These are phyloP conservation scores for Mythimna pallens DNA, from an alignment of 2,888 invertebrate genomes.

Conservation along the genomic window DNA sequence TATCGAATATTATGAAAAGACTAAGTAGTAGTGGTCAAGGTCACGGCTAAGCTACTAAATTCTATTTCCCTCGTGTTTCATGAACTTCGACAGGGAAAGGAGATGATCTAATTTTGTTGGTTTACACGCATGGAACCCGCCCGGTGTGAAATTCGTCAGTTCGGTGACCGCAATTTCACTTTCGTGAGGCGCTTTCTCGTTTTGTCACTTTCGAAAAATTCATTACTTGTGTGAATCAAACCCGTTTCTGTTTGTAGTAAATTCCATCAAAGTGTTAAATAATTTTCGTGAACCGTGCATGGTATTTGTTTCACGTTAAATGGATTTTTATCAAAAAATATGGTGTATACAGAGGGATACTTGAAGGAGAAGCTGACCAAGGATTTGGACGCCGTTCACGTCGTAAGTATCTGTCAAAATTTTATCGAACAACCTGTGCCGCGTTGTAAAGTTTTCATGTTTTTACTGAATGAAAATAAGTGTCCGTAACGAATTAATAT, in stretches of 20 bases:
- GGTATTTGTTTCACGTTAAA: slow-evolving; percentile 73
- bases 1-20: slow-evolving; percentile 2
- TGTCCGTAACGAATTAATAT: slow-evolving; percentile 46
- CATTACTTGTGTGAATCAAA: slow-evolving; percentile 76
- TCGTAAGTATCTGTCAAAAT: slow-evolving; percentile 92
- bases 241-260: slow-evolving; percentile 74
- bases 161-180: slow-evolving; percentile 84
- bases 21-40: slow-evolving; percentile 68
- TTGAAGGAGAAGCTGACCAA: slow-evolving; percentile 92
- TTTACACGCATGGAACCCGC: slow-evolving; percentile 67
- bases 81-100: slow-evolving; percentile 47
- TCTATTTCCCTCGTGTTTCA: slow-evolving; percentile 45
- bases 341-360: slow-evolving; percentile 92
- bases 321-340: slow-evolving; percentile 86
- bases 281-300: slow-evolving; percentile 77
- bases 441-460: slow-evolving; percentile 73
- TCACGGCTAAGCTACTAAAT: slow-evolving; percentile 68
- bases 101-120: slow-evolving; percentile 67
- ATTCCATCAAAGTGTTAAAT: slow-evolving; percentile 73
- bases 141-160: slow-evolving; percentile 84
- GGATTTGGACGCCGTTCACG: slow-evolving; percentile 92
- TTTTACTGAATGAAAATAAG: slow-evolving; percentile 72
- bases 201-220: slow-evolving; percentile 85
- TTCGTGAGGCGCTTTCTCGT: slow-evolving; percentile 84
- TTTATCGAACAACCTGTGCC: slow-evolving; percentile 75